Percentiles rank a stretch among this genome's conserved stretches.
Evolutionary conservation across 2,113 vertebrate species (phyloP).

Genomic region (Chloropsis cyanopogon): DNA sequence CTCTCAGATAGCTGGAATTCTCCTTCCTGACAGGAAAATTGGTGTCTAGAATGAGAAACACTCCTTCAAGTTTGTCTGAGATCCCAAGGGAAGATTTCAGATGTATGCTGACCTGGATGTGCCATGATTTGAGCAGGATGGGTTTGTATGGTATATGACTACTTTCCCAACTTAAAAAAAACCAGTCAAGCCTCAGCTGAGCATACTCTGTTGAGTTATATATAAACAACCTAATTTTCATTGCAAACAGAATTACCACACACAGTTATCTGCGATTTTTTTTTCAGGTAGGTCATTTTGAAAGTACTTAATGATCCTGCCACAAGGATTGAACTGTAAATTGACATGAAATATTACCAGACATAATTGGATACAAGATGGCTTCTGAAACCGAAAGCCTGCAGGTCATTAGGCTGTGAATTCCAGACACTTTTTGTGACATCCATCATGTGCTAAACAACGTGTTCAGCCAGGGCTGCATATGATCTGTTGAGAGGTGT

Average conservation of each 20-base stretch:
- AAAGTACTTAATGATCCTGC: background rate
- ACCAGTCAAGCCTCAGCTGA: background rate
- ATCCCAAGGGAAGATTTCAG: background rate
- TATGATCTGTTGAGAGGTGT: background rate
- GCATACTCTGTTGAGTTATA: background rate
- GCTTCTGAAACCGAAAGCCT: background rate
- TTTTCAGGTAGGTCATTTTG: background rate
- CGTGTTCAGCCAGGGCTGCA: background rate
- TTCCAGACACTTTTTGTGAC: background rate
- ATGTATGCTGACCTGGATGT: background rate
- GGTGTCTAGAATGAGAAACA: background rate
- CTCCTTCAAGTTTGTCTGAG: background rate
- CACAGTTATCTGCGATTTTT: background rate
- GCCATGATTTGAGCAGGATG: background rate
- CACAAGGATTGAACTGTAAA: background rate
- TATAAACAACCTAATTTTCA: background rate
- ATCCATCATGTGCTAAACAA: background rate
- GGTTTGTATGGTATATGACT: background rate
- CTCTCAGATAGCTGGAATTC: background rate
- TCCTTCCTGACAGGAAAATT: background rate
- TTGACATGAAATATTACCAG: background rate
- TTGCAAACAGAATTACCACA: background rate
- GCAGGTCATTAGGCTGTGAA: background rate
- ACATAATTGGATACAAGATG: background rate
- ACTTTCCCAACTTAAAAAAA: background rate